These are phyloP conservation scores for Agelaius tricolor DNA, from an alignment of 2,113 vertebrate genomes.

Conservation along the genomic window DNA sequence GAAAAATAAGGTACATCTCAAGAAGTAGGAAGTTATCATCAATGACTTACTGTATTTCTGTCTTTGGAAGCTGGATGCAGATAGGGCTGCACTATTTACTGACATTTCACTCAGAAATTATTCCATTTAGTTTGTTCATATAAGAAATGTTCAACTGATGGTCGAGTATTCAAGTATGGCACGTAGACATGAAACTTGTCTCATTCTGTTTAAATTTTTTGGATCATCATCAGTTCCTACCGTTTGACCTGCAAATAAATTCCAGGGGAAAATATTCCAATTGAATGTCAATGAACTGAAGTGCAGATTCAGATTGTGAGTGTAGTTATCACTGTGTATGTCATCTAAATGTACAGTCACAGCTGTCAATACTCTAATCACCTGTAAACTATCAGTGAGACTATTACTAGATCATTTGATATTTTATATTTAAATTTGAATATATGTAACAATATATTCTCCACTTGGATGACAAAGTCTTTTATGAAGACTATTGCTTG, in stretches of 20 bases:
- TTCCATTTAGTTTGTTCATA: not conserved
- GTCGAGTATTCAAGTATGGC: not conserved
- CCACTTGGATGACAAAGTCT: not conserved
- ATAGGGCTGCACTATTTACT: not conserved
- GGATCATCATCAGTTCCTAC: not conserved
- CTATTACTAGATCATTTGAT: not conserved
- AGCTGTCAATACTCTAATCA: not conserved
- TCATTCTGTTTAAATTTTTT: not conserved
- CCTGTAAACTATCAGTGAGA: not conserved
- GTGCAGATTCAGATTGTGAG: not conserved
- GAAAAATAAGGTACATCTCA: not conserved
- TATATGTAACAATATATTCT: not conserved
- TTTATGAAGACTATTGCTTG: not conserved
- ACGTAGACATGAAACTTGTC: not conserved
- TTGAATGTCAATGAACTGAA: constrained; percentile 10
- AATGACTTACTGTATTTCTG: not conserved
- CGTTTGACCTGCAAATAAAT: constrained; percentile 52
- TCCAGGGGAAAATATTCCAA: constrained; percentile 23
- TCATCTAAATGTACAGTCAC: not conserved
- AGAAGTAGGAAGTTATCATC: not conserved
- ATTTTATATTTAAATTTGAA: not conserved
- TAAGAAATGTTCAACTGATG: not conserved
- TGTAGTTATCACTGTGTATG: not conserved
- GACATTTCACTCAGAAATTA: not conserved
- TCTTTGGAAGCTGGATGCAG: not conserved